Percentiles rank a stretch among this genome's conserved stretches.
phyloP scores from a whole-genome alignment of 2,113 vertebrate species.

The Onychostruthus taczanowskii region DNA sequence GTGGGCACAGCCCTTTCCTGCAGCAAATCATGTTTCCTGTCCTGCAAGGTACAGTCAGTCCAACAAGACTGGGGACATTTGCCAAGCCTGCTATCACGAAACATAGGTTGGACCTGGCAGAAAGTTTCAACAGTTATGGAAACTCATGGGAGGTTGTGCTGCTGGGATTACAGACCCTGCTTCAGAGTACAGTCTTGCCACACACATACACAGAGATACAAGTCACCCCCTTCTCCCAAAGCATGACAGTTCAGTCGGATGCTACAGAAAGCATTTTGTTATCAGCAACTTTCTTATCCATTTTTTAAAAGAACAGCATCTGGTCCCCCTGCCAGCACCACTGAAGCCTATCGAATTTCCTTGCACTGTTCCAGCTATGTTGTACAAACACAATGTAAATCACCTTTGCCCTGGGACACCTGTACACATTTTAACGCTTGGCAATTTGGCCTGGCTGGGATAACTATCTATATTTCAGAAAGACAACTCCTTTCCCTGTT shows the following conservation, averaged over 20 bases:
- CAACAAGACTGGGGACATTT: background rate
- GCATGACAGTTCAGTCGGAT: background rate
- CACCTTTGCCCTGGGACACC: background rate
- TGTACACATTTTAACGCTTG: background rate
- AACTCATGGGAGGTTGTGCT: background rate
- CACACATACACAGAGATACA: background rate
- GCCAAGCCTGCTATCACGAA: slow-evolving; percentile 13
- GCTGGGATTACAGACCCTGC: background rate
- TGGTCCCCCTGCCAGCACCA: background rate
- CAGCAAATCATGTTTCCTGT: slow-evolving; percentile 24
- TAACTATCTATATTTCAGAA: background rate
- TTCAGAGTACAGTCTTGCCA: background rate
- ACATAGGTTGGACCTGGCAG: background rate
- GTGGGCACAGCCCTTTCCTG: slow-evolving; percentile 32
- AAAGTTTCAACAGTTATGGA: background rate
- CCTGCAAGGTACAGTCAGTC: background rate
- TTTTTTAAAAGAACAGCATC: background rate
- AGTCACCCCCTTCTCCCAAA: background rate
- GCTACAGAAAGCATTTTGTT: background rate
- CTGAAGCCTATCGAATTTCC: background rate
- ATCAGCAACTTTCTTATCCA: background rate
- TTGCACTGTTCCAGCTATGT: background rate
- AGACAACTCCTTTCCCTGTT: background rate
- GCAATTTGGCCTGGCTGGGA: background rate
- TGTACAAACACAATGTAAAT: background rate